Conservation (phyloP, 1,140 invertebrate genomes). For the Pogonus chalceus region DNA sequence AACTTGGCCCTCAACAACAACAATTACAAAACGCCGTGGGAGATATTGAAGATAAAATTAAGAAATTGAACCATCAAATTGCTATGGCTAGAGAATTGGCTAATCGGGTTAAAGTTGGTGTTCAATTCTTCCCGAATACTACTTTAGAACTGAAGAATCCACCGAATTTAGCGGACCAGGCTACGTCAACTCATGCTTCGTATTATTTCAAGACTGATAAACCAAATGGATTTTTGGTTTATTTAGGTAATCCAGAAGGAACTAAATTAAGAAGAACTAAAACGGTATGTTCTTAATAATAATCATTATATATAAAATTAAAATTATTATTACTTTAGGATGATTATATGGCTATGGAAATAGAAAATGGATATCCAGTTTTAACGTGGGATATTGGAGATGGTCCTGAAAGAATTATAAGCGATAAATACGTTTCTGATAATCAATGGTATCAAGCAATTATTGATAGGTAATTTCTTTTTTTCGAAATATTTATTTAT, state of each 20-base stretch:
- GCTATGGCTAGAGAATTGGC: constrained; percentile 68
- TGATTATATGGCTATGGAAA: constrained; percentile 88
- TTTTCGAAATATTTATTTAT: constrained; percentile 8
- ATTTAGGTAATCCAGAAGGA: constrained; percentile 79
- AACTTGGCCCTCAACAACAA: constrained; percentile 48
- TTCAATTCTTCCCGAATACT: constrained; percentile 73
- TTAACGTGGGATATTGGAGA: constrained; percentile 83
- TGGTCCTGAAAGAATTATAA: constrained; percentile 63
- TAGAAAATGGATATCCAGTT: constrained; percentile 78
- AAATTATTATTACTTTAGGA: constrained; percentile 41
- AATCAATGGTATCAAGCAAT: constrained; percentile 85
- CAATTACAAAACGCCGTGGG: constrained; percentile 43
- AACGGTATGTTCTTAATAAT: constrained; percentile 40
- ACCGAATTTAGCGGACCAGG: constrained; percentile 65
- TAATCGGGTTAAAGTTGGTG: constrained; percentile 63
- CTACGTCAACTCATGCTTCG: constrained; percentile 77
- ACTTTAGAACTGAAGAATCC: constrained; percentile 79
- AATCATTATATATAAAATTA: constrained; percentile 4
- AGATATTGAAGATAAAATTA: constrained; percentile 57
- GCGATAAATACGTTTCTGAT: constrained; percentile 67
- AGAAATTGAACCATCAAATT: constrained; percentile 64
- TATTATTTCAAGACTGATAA: constrained; percentile 76
- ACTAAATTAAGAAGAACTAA: constrained; percentile 51
- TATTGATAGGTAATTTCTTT: constrained; percentile 59
- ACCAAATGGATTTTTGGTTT: constrained; percentile 73